Percentiles rank a stretch among this genome's conserved stretches.
Conservation (phyloP, 2,888 invertebrate species). For the Aethes cnicana region DNA sequence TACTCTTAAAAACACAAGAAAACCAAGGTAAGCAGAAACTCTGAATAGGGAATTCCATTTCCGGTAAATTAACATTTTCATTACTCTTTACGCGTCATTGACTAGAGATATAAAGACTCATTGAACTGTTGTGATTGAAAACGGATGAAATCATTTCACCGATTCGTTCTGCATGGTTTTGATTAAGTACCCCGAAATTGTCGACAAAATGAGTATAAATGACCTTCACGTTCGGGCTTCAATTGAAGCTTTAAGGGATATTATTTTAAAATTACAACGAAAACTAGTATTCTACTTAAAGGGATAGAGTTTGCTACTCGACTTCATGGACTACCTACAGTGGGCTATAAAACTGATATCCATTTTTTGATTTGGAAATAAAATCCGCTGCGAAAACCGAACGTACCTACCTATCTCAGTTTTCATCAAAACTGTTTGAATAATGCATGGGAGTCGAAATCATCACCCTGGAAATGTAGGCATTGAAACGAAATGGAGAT, state of each 20-base stretch:
- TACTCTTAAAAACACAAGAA: not conserved
- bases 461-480: conserved; percentile 8
- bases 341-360: not conserved
- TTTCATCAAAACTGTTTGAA: conserved; percentile 19
- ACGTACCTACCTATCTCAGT: conserved; percentile 8
- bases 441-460: conserved; percentile 17
- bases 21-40: too few relatives aligned
- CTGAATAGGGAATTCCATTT: too few relatives aligned
- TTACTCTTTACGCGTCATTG: conserved; percentile 38
- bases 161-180: conserved; percentile 3
- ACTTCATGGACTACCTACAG: too few relatives aligned
- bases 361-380: conserved; percentile 7
- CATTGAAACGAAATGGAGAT: not conserved
- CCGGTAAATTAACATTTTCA: conserved; percentile 36
- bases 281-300: too few relatives aligned
- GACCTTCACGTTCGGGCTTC: not conserved
- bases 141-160: conserved; percentile 25
- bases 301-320: too few relatives aligned
- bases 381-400: conserved; percentile 11
- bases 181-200: too few relatives aligned
- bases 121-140: conserved; percentile 37
- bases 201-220: too few relatives aligned
- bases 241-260: not conserved
- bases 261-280: not conserved
- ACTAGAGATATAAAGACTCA: conserved; percentile 36